Evolutionary conservation across 2,888 invertebrate genomes (phyloP), one percentile per base, ranked within the genome.

Genomic region (Tubulanus polymorphus): DNA sequence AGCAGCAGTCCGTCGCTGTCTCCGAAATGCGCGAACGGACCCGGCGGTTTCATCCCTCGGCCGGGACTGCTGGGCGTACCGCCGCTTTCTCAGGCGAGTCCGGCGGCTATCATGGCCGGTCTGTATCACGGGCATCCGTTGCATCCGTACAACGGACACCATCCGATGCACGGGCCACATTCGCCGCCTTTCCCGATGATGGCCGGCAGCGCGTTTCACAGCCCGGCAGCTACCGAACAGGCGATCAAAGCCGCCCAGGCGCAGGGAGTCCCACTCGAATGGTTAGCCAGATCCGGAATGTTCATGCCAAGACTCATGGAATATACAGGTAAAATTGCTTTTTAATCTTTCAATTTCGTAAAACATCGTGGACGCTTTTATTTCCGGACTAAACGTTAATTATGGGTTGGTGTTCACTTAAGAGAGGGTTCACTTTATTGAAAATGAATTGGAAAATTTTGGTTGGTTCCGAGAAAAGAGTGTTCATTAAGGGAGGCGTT

Each of bases 201-300:
- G 29, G 59, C 69, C 20, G 70, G 70, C 15, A 72, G 73, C 53
- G 73, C 74, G 10, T 74, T 74, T 57, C 73, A 72, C 57, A 60
- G 68, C 27, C 75, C 72, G 5, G 65, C 68, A 10, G n/a, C n/a
- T n/a, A 41, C 41, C 6, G 72, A 74, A 27, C 74, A 72, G 48
- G 71, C 71, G 1, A 61, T 70, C 48, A 73, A 73, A 60, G 59
- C 73, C 54, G 70, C 73, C 6, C 73, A 72, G 54, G 62, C 66
- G 8, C 71, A 67, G 37, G 48, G 52, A 27, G 29, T 60, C 30
- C 90, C 90, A 78, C 83, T 92, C 62, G 93, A 93, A 79, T 93
- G 93, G 88, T 82, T 93, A 61, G 91, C 93, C 3, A 85, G 93
- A 46, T 90, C 91, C 2, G 93, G 93, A 26, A 92, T 93, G 90